Evolutionary conservation across 2,888 invertebrate genomes (phyloP), one percentile per base, ranked within the genome.

Genomic region (Troides oblongomaculatus): DNA sequence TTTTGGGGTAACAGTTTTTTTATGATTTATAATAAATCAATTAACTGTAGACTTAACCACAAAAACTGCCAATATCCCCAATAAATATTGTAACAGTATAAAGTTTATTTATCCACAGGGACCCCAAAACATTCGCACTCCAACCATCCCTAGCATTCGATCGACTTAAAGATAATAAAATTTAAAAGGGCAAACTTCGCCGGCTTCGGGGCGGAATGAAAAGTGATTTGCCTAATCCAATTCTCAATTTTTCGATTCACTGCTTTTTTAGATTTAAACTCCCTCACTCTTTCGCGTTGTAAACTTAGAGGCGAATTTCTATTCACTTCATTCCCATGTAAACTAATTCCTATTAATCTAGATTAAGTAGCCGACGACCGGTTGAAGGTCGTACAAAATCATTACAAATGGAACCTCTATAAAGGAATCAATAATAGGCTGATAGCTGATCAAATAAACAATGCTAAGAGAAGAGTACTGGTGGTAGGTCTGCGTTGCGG

Each of bases 171-270:
- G 88, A 91, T 90, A 90, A 90, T 90, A 90, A 90, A 90, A 92
- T 90, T 89, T 90, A 88, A 90, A 91, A 90, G 89, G 89, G 88
- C 90, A 88, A 90, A 92, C 88, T 92, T 89, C 84, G 86, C 80
- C 82, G 81, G 81, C 81, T 78, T 78, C 83, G 82, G 84, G 84
- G 81, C 80, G 84, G 88, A 87, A 89, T 89, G 88, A 89, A 92
- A 92, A 92, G 89, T 91, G 90, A 92, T 92, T 92, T 92, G 87
- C 89, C 87, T 92, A 90, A 92, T 92, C 90, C 90, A 89, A 88
- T 91, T 88, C 89, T 87, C 90, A 90, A 91, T 92, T 91, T 91
- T 89, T 89, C 88, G 75, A 84, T 79, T 84, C 90, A 89, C 86
- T 87, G 88, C 81, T 77, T 81, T 77, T 77, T 74, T 66, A 79